These are phyloP conservation scores for Tapirus terrestris DNA, from an alignment of 2,113 vertebrate genomes.

Conservation along the genomic window DNA sequence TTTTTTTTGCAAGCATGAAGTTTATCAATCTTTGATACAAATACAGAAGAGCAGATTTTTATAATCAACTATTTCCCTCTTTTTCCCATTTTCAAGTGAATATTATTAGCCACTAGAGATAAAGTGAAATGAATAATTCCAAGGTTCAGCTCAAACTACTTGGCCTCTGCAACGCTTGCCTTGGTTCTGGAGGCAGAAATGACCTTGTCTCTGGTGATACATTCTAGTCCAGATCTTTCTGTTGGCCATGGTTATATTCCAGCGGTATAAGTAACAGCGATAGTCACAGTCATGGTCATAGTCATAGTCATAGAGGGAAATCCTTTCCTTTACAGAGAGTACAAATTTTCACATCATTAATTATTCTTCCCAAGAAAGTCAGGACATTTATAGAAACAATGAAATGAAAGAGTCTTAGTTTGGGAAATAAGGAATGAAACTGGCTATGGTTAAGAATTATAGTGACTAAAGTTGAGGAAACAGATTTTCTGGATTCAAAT, in stretches of 20 bases:
- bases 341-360: neutral
- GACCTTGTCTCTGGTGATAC: neutral
- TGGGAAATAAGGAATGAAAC: neutral
- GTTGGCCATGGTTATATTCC: neutral
- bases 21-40: neutral
- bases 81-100: neutral
- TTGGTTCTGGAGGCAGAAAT: constrained; percentile 15
- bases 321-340: neutral
- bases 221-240: neutral
- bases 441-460: neutral
- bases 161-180: neutral
- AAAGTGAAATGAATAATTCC: neutral
- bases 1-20: neutral
- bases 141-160: neutral
- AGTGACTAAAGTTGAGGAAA: neutral
- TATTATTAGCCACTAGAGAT: neutral
- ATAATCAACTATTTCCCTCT: neutral
- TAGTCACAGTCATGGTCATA: neutral
- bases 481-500: neutral
- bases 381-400: neutral
- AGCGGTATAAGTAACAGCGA: neutral
- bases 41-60: neutral
- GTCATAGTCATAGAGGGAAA: neutral
- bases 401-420: neutral
- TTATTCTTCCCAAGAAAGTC: constrained; percentile 26